Evolutionary conservation across 2,113 vertebrate species (phyloP), one percentile per base, ranked within the genome.

Genomic region (Nannobrachium achirus): DNA sequence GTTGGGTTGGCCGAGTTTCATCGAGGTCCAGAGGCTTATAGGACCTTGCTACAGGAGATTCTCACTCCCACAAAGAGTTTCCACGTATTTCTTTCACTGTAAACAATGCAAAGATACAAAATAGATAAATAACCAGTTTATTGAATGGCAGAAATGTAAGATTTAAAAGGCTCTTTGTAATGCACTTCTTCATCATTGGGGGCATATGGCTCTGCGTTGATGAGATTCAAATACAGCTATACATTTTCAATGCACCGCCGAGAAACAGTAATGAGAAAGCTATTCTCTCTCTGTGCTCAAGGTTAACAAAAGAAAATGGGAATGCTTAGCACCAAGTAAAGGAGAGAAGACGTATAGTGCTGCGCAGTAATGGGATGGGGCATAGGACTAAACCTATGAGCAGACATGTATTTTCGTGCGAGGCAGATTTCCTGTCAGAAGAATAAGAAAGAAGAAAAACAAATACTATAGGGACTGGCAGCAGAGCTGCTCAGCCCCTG

Each of bases 61-160:
- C 4, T 25, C 20, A 25, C 20, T 25, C 20, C 20, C 20, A 25
- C 20, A n/a, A n/a, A n/a, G n/a, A 25, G 25, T 42, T 39, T 14
- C 9, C 42, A 45, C 16, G 38, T 42, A 56, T 41, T 11, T 10
- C 7, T 45, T 56, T 46, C 4, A 4, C 33, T 67, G 63, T 38
- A 18, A 59, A 63, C n/a, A 16, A 8, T 20, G 40, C 8, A 62
- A 66, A 75, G n/a, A 6, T 16, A n/a, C n/a, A 50, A 16, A 15
- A 14, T 4, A 49, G 13, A 61, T 41, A 74, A 74, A 56, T 56
- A 79, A 66, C 50, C 5, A 15, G 10, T 48, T 53, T 18, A 52
- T 18, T 41, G 44, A 3, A 56, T 20, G 25, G 19, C 8, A 8
- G 11, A 68, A 50, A 44, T 58, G 10, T 1, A 50, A n/a, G 16